These are phyloP conservation scores for Actias luna DNA, from an alignment of 2,888 invertebrate species.

Conservation along the genomic window DNA sequence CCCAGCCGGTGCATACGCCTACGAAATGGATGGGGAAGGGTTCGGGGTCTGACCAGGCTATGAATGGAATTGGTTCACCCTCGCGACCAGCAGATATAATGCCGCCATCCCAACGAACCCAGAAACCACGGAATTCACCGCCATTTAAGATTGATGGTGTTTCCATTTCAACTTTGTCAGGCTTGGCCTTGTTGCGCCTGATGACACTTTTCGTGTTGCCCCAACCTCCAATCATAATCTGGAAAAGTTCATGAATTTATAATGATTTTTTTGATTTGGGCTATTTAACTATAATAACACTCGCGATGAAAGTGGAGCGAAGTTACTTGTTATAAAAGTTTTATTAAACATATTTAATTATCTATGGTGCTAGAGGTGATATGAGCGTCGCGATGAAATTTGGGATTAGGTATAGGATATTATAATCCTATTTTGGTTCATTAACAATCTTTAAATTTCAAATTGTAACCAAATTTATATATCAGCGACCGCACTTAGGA, in stretches of 20 bases:
- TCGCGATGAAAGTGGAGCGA: too few species aligned
- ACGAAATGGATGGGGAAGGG: conserved; percentile 87
- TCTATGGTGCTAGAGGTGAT: too few species aligned
- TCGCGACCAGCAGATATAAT: conserved; percentile 87
- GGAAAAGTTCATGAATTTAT: conserved; percentile 20
- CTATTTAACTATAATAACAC: background rate
- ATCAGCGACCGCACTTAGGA: too few species aligned
- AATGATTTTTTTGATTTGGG: background rate
- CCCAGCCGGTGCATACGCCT: conserved; percentile 94
- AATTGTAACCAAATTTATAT: too few species aligned
- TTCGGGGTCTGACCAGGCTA: conserved; percentile 87
- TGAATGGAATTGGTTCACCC: conserved; percentile 86
- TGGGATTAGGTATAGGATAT: too few species aligned
- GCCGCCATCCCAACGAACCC: conserved; percentile 90
- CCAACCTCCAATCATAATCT: conserved; percentile 95
- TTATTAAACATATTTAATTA: too few species aligned
- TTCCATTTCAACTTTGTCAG: conserved; percentile 86
- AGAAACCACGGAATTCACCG: conserved; percentile 91
- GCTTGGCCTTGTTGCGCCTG: conserved; percentile 88
- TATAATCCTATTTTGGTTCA: too few species aligned
- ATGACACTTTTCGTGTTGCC: conserved; percentile 91
- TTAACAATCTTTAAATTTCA: too few species aligned
- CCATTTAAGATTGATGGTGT: conserved; percentile 88
- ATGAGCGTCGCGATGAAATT: too few species aligned
- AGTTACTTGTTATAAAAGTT: too few species aligned